Base-by-base conservation (phyloP, 2,797 vertebrate species). In the Megaceryle alcyon region DNA sequence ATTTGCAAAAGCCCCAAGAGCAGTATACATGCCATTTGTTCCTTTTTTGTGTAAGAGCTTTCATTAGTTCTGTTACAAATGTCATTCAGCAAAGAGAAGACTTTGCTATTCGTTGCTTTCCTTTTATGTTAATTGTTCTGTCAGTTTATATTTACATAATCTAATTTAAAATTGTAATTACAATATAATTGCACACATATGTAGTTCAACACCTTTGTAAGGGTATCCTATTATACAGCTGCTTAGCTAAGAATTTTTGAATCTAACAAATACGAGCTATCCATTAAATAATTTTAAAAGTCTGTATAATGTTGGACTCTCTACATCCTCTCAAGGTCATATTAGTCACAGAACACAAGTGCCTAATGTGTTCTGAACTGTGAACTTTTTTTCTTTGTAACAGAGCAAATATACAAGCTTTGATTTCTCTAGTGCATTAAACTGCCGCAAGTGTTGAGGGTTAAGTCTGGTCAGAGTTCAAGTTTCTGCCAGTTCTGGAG, bases 341-440 rank as follows among this genome's bases (percentile, higher is more conserved):
- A 82, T 71, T 61, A 94, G 84, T 82, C 33, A 7, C 78, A 75
- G 78, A 85, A 85, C 20, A 75, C 53, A 89, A 86, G 81, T 28
- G 17, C 75, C 46, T 89, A 43, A 84, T 82, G 77, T 0, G 9
- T 49, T 68, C 75, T 57, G 82, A 93, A 39, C 56, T 76, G 39
- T 71, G 85, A 71, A 54, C 76, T 48, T 77, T 64, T 64, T 80
- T 53, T 48, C 72, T 84, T 69, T 92, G 33, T 51, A 85, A 81
- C 82, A 96, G 88, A 81, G 82, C 71, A 96, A 96, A 94, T 95
- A 93, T 49, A 93, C 92, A 96, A 96, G 57, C 79, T 85, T 68
- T 86, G 92, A 96, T 96, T 97, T 97, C 93, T 96, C 93, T 68
- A 89, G 96, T 93, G 96, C 86, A 93, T 96, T 96, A 77, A 87